Base-by-base conservation (phyloP, 2,888 invertebrate genomes). In the Nomada flava region DNA sequence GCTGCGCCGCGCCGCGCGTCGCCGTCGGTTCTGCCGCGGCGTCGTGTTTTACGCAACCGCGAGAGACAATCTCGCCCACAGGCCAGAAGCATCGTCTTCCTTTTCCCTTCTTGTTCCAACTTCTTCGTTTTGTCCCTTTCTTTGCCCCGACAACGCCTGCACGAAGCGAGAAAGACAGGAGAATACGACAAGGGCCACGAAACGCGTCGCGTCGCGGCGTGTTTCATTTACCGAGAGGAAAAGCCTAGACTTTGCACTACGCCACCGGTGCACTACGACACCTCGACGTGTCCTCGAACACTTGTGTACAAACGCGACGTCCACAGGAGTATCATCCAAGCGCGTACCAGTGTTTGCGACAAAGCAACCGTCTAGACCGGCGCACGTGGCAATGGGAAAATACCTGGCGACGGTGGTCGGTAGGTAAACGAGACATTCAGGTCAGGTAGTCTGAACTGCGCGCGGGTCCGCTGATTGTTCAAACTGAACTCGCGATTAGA, bases 171-270 rank as follows among this genome's bases (percentile, higher is more conserved):
- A 59, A 73, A 74, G 70, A 67, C 9, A 42, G 55, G 44, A 2
- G 47, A 50, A 18, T 26, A 20, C 50, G 26, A 50, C 26, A 23
- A 65, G 63, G 55, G 75, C 75, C 55, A 57, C 68, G 79, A 69
- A 62, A 63, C 23, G 76, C 64, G 52, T 73, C 75, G 77, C 88
- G 90, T 88, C 92, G 89, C 87, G 88, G 68, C 68, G 79, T 82
- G 80, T 83, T 86, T 89, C 87, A 87, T 89, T 89, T 89, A 85
- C 83, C 80, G 68, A 88, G 83, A 72, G 73, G 83, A 80, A 70
- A 72, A 82, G 84, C 80, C 86, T 86, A 89, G 88, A 89, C 87
- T 86, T 86, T 87, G 79, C 89, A 83, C 82, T 89, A 78, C 72
- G 75, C 70, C 77, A 77, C 71, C 76, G 64, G n/a, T 36, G 74